phyloP scores from a whole-genome alignment of 1,140 invertebrate genomes.

The Cyclargus thomasi region DNA sequence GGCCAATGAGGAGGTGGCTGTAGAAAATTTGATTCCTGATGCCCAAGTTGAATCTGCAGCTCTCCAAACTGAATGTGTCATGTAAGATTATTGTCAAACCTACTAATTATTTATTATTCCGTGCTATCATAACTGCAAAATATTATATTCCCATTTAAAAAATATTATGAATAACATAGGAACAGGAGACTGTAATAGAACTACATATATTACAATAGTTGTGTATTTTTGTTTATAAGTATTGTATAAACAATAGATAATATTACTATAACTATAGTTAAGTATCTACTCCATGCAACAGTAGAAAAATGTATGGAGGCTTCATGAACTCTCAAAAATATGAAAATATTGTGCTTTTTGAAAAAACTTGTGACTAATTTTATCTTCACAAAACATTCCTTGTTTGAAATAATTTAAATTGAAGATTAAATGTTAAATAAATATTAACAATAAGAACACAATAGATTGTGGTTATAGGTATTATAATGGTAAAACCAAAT shows the following conservation, averaged over 20 bases:
- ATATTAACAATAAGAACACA: background rate
- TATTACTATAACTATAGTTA: no score
- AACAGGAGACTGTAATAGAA: background rate
- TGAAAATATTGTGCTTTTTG: no score
- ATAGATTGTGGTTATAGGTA: background rate
- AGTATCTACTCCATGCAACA: no score
- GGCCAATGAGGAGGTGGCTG: slow-evolving; percentile 27
- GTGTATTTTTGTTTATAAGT: no score
- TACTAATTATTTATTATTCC: background rate
- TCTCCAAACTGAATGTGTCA: background rate
- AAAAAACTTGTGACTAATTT: background rate
- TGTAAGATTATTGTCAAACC: background rate
- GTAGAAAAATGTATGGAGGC: no score
- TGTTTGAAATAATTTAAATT: background rate
- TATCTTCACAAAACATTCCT: background rate
- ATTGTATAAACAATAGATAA: no score
- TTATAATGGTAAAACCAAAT: background rate
- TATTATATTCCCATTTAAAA: background rate
- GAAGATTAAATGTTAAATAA: background rate
- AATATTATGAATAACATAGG: background rate
- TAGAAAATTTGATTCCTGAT: slow-evolving; percentile 17
- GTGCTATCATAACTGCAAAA: background rate
- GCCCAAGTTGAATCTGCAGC: background rate
- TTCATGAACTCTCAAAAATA: no score
- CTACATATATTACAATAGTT: background rate